These are phyloP conservation scores for Oreochromis grahami DNA, from an alignment of 2,797 vertebrate genomes.

Conservation along the genomic window DNA sequence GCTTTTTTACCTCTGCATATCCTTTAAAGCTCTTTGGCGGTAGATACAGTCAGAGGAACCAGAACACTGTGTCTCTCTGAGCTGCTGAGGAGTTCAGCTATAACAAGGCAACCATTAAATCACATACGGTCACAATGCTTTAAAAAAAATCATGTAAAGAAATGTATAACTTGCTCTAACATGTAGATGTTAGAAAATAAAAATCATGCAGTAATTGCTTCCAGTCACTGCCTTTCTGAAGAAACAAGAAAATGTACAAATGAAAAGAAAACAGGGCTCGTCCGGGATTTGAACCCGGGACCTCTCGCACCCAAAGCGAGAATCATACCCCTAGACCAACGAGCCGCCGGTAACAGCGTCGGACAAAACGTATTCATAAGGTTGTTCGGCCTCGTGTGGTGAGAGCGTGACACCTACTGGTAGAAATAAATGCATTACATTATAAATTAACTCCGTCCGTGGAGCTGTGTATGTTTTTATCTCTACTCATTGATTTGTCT, in stretches of 20 bases:
- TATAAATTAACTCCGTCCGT: not conserved
- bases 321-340: conserved; percentile 87
- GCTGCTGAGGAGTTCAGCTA: not conserved
- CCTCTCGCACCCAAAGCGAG: conserved; percentile 84
- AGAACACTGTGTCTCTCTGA: not conserved
- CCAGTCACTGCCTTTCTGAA: not conserved
- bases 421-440: not conserved
- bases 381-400: not conserved
- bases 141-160: not conserved
- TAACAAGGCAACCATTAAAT: not conserved
- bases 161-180: not conserved
- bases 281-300: conserved; percentile 84
- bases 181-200: not conserved
- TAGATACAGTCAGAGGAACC: not conserved
- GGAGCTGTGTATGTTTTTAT: not conserved
- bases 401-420: rapidly evolving
- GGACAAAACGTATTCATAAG: not conserved
- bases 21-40: not conserved
- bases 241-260: not conserved
- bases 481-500: not conserved
- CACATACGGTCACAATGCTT: not conserved
- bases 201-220: not conserved
- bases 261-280: conserved; percentile 56
- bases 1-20: not conserved
- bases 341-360: conserved; percentile 54